phyloP scores from a whole-genome alignment of 1,140 invertebrate species.

The Rhagoletis pomonella region DNA sequence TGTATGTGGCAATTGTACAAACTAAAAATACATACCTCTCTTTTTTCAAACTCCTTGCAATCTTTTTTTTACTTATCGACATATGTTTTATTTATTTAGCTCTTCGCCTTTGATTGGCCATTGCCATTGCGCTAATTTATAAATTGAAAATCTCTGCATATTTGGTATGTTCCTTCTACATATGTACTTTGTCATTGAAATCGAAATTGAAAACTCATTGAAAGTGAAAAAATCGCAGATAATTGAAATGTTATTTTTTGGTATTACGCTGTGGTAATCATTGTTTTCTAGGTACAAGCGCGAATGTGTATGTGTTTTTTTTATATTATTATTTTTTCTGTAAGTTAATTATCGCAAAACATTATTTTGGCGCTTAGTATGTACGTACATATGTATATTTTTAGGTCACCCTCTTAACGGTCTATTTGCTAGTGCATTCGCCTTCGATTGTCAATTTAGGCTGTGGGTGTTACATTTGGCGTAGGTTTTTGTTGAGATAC shows the following conservation, averaged over 20 bases:
- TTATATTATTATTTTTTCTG: no score
- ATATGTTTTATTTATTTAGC: not conserved
- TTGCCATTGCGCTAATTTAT: slow-evolving; percentile 45
- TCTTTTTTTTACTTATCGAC: no score
- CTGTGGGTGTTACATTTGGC: not conserved
- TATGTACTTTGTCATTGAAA: slow-evolving; percentile 6
- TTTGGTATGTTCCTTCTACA: slow-evolving; percentile 26
- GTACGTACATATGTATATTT: no score
- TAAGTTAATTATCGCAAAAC: no score
- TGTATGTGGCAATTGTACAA: no score
- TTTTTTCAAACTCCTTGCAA: no score
- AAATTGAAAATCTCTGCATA: slow-evolving; percentile 41
- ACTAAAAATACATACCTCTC: no score
- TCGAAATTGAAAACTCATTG: slow-evolving; percentile 23
- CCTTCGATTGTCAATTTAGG: not conserved
- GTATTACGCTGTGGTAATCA: no score
- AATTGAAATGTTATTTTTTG: not conserved
- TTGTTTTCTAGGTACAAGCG: no score
- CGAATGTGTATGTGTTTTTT: no score
- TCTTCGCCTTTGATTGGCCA: not conserved
- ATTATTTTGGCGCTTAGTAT: no score
- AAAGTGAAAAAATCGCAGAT: not conserved
- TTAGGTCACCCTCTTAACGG: no score
- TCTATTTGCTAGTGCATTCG: not conserved
- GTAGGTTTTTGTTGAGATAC: not conserved